Evolutionary conservation across 2,113 vertebrate genomes (phyloP), one percentile per base, ranked within the genome.

Genomic region (Protomyctophum bolini): DNA sequence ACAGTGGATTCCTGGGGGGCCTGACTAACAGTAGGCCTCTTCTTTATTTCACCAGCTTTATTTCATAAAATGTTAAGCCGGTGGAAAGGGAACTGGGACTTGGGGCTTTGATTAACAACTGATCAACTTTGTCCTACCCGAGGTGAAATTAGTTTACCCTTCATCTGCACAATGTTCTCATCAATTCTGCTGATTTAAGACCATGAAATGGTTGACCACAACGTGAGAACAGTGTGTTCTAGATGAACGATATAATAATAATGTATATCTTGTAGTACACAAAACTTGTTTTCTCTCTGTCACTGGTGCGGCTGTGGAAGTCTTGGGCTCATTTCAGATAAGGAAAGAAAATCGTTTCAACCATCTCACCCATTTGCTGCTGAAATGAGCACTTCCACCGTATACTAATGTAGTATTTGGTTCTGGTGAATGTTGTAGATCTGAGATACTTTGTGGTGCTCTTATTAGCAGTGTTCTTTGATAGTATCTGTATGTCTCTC

Each of bases 381-480:
- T 60, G 51, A 76, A 76, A 70, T 72, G 70, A 89, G 68, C 59
- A 58, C 80, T 76, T 84, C 78, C 61, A 77, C 64, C 72, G 63
- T 57, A 71, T 6, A 48, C 21, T 56, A 7, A 70, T 66, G 59
- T 45, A 65, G 8, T 45, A 41, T 78, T 59, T 76, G 52, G 62
- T 66, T 77, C 41, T 68, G 75, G 68, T 70, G 45, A 29, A 6
- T 51, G n/a, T 59, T 68, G 67, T 45, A 45, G 29, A 60, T 70
- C 28, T 69, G 46, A 67, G 67, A 70, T 63, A 72, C 46, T 41
- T 78, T 29, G 79, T 76, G 21, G 15, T 76, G 48, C 61, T 75
- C 68, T 73, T 82, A 72, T 60, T 61, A 41, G 14, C 65, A 64
- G 58, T 84, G 48, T 89, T 77, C 81, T 90, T 77, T 90, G 66